Evolutionary conservation across 2,113 vertebrate genomes (phyloP).

Genomic region (Hoplias malabaricus): DNA sequence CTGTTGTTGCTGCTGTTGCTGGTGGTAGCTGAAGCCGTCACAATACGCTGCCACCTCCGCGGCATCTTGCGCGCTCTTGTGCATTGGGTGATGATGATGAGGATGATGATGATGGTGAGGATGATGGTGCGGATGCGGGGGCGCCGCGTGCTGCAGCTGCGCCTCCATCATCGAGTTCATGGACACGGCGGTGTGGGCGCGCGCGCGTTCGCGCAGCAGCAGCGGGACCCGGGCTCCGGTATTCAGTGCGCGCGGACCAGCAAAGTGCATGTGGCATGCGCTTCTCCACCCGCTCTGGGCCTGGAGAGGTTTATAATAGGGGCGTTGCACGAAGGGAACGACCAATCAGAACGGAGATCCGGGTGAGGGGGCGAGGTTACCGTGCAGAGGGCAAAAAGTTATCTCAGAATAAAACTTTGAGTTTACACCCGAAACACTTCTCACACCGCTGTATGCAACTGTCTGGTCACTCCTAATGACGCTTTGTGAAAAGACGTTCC

Average conservation of each 20-base stretch:
- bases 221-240: neutral
- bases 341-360: neutral
- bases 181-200: neutral
- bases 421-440: no score
- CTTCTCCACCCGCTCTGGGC: neutral
- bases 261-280: neutral
- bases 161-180: slow-evolving; percentile 81
- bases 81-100: slow-evolving; percentile 67
- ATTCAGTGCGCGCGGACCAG: neutral
- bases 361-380: slow-evolving; percentile 12
- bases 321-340: neutral
- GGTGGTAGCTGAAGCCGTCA: slow-evolving; percentile 87
- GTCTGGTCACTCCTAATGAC: no score
- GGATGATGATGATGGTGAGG: slow-evolving; percentile 70
- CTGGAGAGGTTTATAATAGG: slow-evolving; percentile 17
- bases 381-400: neutral
- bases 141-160: slow-evolving; percentile 55
- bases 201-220: neutral
- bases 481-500: no score
- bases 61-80: slow-evolving; percentile 77
- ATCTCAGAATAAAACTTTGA: neutral
- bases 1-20: slow-evolving; percentile 83
- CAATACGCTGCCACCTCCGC: slow-evolving; percentile 88
- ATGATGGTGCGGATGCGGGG: neutral
- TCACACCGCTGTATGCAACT: no score